These are phyloP conservation scores for Bilobella aurantiaca DNA, from an alignment of 1,140 invertebrate genomes.

Conservation along the genomic window DNA sequence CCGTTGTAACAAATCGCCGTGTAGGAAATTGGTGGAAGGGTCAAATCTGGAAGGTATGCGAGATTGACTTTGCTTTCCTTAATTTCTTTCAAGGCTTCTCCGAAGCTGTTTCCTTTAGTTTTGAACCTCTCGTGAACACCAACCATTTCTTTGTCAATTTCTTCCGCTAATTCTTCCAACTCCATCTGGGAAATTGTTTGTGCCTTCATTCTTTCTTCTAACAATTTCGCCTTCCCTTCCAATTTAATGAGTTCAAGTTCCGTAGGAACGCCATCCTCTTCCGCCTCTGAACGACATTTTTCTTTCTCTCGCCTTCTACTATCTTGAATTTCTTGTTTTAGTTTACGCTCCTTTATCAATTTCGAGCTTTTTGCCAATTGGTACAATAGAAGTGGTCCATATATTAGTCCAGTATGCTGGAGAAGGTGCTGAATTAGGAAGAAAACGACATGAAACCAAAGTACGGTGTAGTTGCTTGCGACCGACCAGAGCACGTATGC, in stretches of 20 bases:
- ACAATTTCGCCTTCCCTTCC: background rate
- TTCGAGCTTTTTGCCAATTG: slow-evolving; percentile 10
- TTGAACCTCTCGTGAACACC: background rate
- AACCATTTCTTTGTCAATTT: background rate
- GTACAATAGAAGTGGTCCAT: slow-evolving; percentile 31
- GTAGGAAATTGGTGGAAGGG: slow-evolving; percentile 46
- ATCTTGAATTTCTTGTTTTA: background rate
- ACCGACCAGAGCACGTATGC: slow-evolving; percentile 65
- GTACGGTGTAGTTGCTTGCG: slow-evolving; percentile 35
- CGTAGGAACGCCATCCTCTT: background rate
- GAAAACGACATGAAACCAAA: slow-evolving; percentile 18
- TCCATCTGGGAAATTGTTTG: background rate
- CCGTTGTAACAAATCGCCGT: slow-evolving; percentile 62
- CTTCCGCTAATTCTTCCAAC: background rate
- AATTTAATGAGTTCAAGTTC: background rate
- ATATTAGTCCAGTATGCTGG: slow-evolving; percentile 22
- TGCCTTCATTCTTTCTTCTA: background rate
- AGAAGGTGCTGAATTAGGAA: slow-evolving; percentile 4
- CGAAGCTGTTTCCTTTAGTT: background rate
- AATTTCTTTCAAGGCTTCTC: background rate
- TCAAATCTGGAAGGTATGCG: slow-evolving; percentile 21
- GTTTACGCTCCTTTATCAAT: background rate
- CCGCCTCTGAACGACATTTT: background rate
- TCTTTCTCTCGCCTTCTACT: background rate
- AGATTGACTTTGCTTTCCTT: background rate